Conservation (phyloP, 1,140 invertebrate genomes). For the Helicorthomorpha holstii region DNA sequence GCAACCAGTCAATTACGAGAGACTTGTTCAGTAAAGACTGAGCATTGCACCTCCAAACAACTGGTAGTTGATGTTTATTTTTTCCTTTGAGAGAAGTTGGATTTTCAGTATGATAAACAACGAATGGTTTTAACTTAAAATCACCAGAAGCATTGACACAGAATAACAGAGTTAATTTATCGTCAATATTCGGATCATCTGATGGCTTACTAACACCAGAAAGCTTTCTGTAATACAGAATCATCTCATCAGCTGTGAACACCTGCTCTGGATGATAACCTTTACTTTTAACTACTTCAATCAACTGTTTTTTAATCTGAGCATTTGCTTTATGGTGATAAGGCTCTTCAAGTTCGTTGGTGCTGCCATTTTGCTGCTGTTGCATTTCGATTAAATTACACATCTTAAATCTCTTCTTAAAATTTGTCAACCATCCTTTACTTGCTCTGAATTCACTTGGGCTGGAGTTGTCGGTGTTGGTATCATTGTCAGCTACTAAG, state of each 20-base stretch:
- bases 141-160: slow-evolving; percentile 12
- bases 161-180: slow-evolving; percentile 1
- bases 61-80: slow-evolving; percentile 3
- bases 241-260: slow-evolving; percentile 27
- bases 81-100: background rate
- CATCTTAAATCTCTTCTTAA: slow-evolving; percentile 19
- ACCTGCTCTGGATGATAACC: slow-evolving; percentile 23
- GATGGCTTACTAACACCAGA: no score
- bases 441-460: slow-evolving; percentile 16
- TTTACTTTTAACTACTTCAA: slow-evolving; percentile 23
- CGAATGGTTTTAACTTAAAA: slow-evolving; percentile 11
- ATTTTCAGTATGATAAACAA: slow-evolving; percentile 11
- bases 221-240: slow-evolving; percentile 22
- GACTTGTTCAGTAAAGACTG: slow-evolving; percentile 8
- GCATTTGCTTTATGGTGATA: no score
- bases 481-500: no score
- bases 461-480: no score
- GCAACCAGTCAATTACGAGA: slow-evolving; percentile 11
- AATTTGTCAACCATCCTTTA: slow-evolving; percentile 23
- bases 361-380: slow-evolving; percentile 11
- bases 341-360: slow-evolving; percentile 19
- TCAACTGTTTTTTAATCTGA: slow-evolving; percentile 21
- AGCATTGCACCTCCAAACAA: slow-evolving; percentile 8
- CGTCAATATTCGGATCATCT: no score
- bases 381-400: slow-evolving; percentile 20